phyloP scores from a whole-genome alignment of 2,113 vertebrate genomes.

The Epinephelus cyanopodus region DNA sequence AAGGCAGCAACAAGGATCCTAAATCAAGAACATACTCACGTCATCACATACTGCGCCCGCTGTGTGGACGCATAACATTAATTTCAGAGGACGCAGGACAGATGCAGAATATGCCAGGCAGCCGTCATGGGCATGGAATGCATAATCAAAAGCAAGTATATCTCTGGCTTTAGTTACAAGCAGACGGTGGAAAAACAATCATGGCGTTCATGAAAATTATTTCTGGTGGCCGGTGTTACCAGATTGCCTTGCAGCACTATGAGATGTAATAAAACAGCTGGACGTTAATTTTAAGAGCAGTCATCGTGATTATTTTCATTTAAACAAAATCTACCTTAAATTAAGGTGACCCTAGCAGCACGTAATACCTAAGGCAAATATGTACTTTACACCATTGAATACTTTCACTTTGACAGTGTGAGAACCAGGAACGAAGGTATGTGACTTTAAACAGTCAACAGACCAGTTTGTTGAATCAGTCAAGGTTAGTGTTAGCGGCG shows the following conservation, averaged over 20 bases:
- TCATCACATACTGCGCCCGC: too few relatives aligned
- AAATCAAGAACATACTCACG: too few relatives aligned
- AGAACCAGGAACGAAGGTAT: constrained; percentile 20
- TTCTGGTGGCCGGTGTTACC: not conserved
- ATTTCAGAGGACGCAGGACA: too few relatives aligned
- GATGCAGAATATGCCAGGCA: too few relatives aligned
- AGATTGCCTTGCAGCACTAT: constrained; percentile 21
- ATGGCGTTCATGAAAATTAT: not conserved
- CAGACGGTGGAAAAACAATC: constrained; percentile 16
- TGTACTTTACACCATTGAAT: constrained; percentile 19
- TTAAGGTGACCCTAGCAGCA: not conserved
- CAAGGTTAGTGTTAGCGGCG: constrained; percentile 20
- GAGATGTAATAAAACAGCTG: not conserved
- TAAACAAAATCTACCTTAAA: not conserved
- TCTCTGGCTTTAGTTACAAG: not conserved
- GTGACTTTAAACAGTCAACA: constrained; percentile 28
- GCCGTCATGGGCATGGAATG: too few relatives aligned
- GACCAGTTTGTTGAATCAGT: constrained; percentile 20
- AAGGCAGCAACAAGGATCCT: too few relatives aligned
- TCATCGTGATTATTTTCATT: constrained; percentile 9
- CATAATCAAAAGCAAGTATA: too few relatives aligned
- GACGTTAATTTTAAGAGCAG: constrained; percentile 7
- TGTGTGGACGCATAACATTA: too few relatives aligned
- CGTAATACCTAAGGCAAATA: constrained; percentile 8
- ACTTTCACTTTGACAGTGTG: constrained; percentile 19